Evolutionary conservation across 1,140 invertebrate genomes (phyloP), one percentile per base, ranked within the genome.

Genomic region (Trinorchestia longiramus): DNA sequence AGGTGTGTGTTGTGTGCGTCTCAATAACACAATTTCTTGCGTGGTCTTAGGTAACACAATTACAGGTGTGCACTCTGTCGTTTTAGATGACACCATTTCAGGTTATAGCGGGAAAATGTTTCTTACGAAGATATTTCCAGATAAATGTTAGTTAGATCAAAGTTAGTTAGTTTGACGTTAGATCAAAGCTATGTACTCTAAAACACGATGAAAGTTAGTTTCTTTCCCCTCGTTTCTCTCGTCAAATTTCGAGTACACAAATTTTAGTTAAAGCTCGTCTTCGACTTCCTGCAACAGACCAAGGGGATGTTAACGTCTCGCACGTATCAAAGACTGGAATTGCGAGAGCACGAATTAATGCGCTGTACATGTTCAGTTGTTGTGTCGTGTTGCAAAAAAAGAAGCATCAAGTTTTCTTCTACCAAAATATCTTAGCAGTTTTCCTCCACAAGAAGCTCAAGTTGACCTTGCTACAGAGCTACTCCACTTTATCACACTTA

Each of bases 21-120:
- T 53, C 6, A 19, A 53, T 19, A 53, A 53, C 47, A 53, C 47
- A 8, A 19, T 36, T 77, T 1, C 1, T 23, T 1, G 62, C 36
- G 44, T 95, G 43, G 28, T 95, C 44, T 95, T 95, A 45, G n/a
- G 43, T 45, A 96, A 91, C 87, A 87, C n/a, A 43, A 96, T 95
- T 95, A 62, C 95, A 95, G 43, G 36, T 94, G 94, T 3, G 44
- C 43, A 36, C 15, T 77, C 15, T 77, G 62, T 77, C 36, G 62
- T 28, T n/a, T n/a, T 77, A 28, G 62, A 77, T 28, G 36, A 77
- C 62, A 77, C 62, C 28, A 77, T 77, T 77, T 28, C 62, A 77
- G 28, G 62, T 77, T 3, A 40, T 90, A 36, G 4, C 41, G 87
- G n/a, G n/a, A n/a, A n/a, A n/a, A n/a, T 87, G 41, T 87, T 87